These are phyloP conservation scores for Sylvilagus bachmani DNA, from an alignment of 2,113 vertebrate genomes.

Conservation along the genomic window DNA sequence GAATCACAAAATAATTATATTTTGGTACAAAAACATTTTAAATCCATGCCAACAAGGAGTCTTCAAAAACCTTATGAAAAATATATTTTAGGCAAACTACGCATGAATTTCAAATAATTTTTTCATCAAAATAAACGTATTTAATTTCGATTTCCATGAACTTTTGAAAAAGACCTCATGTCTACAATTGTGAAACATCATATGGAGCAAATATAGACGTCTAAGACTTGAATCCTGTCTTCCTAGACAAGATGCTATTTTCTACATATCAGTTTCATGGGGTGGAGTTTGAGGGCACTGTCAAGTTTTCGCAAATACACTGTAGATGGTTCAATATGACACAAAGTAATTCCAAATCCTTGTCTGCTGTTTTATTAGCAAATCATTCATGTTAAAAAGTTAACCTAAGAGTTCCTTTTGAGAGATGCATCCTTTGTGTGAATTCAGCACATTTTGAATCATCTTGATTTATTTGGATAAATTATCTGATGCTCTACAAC, in stretches of 20 bases:
- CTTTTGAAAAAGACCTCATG: too few relatives aligned
- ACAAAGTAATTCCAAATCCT: not conserved
- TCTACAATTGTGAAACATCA: not conserved
- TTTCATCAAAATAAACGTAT: too few relatives aligned
- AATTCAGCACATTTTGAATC: not conserved
- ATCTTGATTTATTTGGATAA: not conserved
- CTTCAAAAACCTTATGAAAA: too few relatives aligned
- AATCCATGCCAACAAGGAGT: too few relatives aligned
- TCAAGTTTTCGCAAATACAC: not conserved
- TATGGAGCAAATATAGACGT: not conserved
- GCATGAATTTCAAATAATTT: too few relatives aligned
- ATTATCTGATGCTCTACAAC: not conserved
- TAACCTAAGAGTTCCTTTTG: not conserved
- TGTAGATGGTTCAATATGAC: not conserved
- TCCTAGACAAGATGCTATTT: slow-evolving; percentile 16
- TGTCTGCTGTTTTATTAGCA: not conserved
- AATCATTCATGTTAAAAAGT: not conserved
- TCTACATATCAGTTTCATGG: not conserved
- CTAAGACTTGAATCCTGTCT: not conserved
- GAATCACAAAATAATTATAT: too few relatives aligned
- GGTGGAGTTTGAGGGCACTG: not conserved
- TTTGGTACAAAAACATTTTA: too few relatives aligned
- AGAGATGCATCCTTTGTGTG: not conserved
- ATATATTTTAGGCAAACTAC: too few relatives aligned
- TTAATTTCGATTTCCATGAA: too few relatives aligned